Percentiles rank a stretch among this genome's conserved stretches.
phyloP scores from a whole-genome alignment of 1,140 invertebrate genomes.

The Colletes latitarsis region DNA sequence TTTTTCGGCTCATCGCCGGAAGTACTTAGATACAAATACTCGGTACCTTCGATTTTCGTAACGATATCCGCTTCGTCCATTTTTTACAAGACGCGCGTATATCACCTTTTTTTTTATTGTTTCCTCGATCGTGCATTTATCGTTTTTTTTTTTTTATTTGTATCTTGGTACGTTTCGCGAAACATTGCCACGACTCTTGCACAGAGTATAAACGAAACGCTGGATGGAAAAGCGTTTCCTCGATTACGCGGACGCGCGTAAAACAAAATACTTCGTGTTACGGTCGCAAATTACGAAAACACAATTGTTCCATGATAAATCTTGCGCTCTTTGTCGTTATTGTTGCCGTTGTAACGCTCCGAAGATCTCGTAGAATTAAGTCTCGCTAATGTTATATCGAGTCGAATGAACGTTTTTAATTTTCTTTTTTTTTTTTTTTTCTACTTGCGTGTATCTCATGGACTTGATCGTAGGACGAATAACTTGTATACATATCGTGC shows the following conservation, averaged over 20 bases:
- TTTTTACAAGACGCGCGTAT: slow-evolving; percentile 1
- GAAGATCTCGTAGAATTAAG: slow-evolving; percentile 59
- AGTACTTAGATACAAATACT: slow-evolving; percentile 27
- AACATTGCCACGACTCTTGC: neutral
- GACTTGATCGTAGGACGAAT: slow-evolving; percentile 27
- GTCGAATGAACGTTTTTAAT: slow-evolving; percentile 26
- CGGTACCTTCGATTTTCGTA: neutral
- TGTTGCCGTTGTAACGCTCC: slow-evolving; percentile 8
- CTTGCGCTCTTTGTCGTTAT: slow-evolving; percentile 3
- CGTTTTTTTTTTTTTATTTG: neutral
- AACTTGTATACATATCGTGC: slow-evolving; percentile 8
- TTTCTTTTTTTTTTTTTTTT: neutral
- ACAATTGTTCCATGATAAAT: neutral
- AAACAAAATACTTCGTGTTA: neutral
- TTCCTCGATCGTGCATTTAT: neutral
- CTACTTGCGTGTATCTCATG: slow-evolving; percentile 10
- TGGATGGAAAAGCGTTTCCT: neutral
- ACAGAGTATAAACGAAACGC: neutral
- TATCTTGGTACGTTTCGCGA: slow-evolving; percentile 10
- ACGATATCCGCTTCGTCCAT: neutral
- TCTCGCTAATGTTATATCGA: slow-evolving; percentile 21
- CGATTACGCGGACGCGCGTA: neutral
- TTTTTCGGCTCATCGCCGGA: neutral
- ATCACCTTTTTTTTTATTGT: neutral
- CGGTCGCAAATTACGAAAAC: neutral